Base-by-base conservation (phyloP, 2,113 vertebrate genomes). In the Cephalopterus ornatus region DNA sequence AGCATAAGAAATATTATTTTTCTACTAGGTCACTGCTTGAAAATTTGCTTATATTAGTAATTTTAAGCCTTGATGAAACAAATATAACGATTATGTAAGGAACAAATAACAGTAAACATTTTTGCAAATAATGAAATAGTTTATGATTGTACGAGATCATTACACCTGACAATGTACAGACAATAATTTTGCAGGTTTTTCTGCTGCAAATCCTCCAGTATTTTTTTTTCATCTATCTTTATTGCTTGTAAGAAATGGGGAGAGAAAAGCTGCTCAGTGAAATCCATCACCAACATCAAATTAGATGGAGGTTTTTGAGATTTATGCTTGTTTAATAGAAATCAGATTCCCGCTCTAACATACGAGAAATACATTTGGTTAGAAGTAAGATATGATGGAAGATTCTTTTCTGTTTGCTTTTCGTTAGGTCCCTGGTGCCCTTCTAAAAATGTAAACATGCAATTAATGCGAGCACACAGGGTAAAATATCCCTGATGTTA, bases 381-480 rank as follows among this genome's bases (percentile, higher is more conserved):
- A 85, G n/a, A 92, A 85, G 37, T 56, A 87, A 87, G 82, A 68
- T 20, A 46, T 6, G 3, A 65, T 53, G 15, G 32, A 76, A 55
- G 65, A 91, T 79, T 95, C 41, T 79, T 85, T 97, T 84, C 53
- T 61, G 11, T 52, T 80, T 88, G 75, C 70, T 93, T 95, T 93
- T 93, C 4, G 1, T 82, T 84, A 53, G 55, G 52, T 68, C 85
- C 49, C 77, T 50, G 33, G 24, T 88, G 80, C 55, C 82, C 50
- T 93, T 92, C 83, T 87, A 47, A 90, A 85, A 92, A 82, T 50
- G 55, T 88, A 94, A 95, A 88, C 70, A 71, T 4, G 10, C 78
- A 95, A 94, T 95, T 95, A 96, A 78, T 82, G 46, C 72, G 94
- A 92, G 79, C 53, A 84, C 59, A 84, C 22, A 23, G 17, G 85